Percentiles rank a stretch among this genome's conserved stretches.
These are phyloP conservation scores for Drosophila nr. perissopoda DNA, from an alignment of 2,888 invertebrate species.

Conservation along the genomic window DNA sequence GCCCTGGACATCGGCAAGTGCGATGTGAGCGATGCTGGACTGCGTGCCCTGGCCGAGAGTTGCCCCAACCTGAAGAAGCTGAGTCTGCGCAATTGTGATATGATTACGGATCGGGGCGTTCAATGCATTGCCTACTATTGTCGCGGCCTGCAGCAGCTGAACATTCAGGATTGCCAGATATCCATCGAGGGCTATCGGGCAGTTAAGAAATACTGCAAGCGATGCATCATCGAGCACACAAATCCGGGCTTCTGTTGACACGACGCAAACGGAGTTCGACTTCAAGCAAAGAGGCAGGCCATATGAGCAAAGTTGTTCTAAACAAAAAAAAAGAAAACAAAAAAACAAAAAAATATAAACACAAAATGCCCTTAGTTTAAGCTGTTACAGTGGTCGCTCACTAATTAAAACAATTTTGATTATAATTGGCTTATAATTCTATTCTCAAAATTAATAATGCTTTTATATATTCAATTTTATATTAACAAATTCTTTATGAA, in stretches of 20 bases:
- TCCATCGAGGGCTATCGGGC: slow-evolving; percentile 95
- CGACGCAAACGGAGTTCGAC: background rate
- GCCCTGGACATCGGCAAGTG: slow-evolving; percentile 97
- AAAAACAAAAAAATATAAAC: slow-evolving; percentile 8
- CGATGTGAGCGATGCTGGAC: slow-evolving; percentile 95
- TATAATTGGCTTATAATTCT: background rate
- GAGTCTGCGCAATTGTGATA: slow-evolving; percentile 95
- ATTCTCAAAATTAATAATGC: background rate
- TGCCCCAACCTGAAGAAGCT: slow-evolving; percentile 96
- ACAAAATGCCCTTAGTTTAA: slow-evolving; percentile 26
- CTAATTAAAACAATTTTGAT: background rate
- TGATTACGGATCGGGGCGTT: slow-evolving; percentile 94
- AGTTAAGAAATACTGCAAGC: slow-evolving; percentile 95
- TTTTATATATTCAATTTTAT: background rate
- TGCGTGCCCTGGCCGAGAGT: slow-evolving; percentile 93
- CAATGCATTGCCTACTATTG: slow-evolving; percentile 96
- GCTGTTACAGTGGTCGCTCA: slow-evolving; percentile 25
- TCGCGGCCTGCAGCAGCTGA: slow-evolving; percentile 94
- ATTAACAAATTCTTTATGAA: background rate
- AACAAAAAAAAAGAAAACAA: slow-evolving; percentile 29
- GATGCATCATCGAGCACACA: slow-evolving; percentile 97
- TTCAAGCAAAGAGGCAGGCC: slow-evolving; percentile 77
- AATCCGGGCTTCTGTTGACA: slow-evolving; percentile 95
- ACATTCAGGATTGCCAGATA: slow-evolving; percentile 96
- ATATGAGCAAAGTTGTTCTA: slow-evolving; percentile 66